These are phyloP conservation scores for Mormoops blainvillei DNA, from an alignment of 2,113 vertebrate species.

Conservation along the genomic window DNA sequence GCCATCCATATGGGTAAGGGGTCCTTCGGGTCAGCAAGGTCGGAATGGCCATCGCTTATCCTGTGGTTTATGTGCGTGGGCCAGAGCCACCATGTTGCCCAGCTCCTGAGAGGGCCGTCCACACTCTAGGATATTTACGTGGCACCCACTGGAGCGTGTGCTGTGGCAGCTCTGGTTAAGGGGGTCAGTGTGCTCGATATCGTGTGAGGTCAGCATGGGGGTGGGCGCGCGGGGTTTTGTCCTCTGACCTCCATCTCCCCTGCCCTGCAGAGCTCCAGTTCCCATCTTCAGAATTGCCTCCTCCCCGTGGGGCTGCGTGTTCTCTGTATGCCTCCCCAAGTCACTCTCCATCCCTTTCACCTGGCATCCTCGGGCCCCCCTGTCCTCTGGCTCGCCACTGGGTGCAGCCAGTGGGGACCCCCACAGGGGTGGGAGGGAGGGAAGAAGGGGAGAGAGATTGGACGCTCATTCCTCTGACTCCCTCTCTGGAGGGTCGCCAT, in stretches of 20 bases:
- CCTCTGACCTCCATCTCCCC: background rate
- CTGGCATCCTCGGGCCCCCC: background rate
- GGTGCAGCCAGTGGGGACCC: background rate
- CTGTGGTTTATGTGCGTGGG: too few species aligned
- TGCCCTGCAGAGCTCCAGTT: fast-evolving
- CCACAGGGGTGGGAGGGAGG: background rate
- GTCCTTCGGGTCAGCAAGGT: background rate
- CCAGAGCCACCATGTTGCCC: background rate
- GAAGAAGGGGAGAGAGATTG: background rate
- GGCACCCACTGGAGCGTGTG: fast-evolving
- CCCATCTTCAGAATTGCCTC: background rate
- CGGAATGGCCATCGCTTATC: background rate
- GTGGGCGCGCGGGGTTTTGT: background rate
- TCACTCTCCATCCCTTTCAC: background rate
- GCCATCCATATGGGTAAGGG: fast-evolving
- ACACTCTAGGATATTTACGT: background rate
- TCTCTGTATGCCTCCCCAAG: background rate
- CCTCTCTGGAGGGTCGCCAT: background rate
- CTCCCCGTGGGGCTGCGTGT: background rate
- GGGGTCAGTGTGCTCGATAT: fast-evolving
- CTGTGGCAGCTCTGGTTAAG: background rate
- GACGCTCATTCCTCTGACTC: background rate
- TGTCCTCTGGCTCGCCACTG: background rate
- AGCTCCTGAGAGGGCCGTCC: background rate
- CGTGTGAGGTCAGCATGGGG: background rate